These are phyloP conservation scores for Coecobrya sp. DNA, from an alignment of 2,888 invertebrate species.

Conservation along the genomic window DNA sequence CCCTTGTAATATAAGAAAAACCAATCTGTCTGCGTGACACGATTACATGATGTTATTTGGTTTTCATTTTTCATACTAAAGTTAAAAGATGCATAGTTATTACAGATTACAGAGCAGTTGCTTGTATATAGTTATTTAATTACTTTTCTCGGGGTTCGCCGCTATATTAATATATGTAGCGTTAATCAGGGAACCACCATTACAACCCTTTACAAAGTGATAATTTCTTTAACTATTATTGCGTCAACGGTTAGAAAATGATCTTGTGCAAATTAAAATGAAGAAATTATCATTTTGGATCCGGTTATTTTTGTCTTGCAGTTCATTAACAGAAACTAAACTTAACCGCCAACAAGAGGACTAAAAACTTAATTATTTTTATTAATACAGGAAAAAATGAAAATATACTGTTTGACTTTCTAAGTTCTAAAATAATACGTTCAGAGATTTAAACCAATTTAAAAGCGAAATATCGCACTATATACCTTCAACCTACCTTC, in stretches of 20 bases:
- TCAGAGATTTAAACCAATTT: not conserved
- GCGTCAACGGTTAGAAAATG: not conserved
- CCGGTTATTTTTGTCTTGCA: no score
- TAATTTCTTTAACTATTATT: not conserved
- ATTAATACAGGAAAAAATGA: no score
- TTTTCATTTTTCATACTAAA: not conserved
- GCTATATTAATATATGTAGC: no score
- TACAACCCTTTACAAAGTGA: not conserved
- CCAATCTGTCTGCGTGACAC: not conserved
- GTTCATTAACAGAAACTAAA: no score
- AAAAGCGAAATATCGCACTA: no score
- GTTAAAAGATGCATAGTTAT: not conserved
- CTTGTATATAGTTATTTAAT: not conserved
- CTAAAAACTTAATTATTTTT: no score
- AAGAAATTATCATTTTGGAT: no score
- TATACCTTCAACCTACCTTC: no score
- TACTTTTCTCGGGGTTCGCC: not conserved
- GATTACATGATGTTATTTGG: not conserved
- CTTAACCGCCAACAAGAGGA: no score
- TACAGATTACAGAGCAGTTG: not conserved
- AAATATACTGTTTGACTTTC: no score
- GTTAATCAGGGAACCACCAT: not conserved
- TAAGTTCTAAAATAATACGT: not conserved
- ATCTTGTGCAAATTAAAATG: not conserved
- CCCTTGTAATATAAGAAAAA: conserved; percentile 32